Evolutionary conservation across 2,113 vertebrate species (phyloP), one percentile per base, ranked within the genome.

Genomic region (Sylvietta virens): DNA sequence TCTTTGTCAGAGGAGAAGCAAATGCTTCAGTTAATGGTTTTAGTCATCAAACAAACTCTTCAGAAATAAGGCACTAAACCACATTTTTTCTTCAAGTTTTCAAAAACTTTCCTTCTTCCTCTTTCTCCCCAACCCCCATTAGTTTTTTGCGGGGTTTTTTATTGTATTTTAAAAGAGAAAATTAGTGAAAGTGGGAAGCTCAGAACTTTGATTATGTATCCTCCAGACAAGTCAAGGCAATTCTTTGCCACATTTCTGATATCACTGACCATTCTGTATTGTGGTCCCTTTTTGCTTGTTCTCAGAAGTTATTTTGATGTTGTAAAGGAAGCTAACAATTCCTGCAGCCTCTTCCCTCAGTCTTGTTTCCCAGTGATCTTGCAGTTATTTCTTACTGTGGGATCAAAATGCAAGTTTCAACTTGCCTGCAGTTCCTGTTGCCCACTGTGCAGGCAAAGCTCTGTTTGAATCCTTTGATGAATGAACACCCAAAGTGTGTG

Each of bases 81-180:
- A 9, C 11, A 4, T 53, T 58, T 71, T 71, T 45, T 84, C 39
- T 76, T 72, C 14, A 86, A 37, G 30, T 71, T 76, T 51, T 42
- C 26, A 57, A 76, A 9, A 71, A 27, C 14, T 45, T 33, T 22
- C 2, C 2, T 47, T 67, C 27, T 48, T 60, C n/a, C 15, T 35
- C 37, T 44, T 71, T 40, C 6, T 35, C 7, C 15, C 5, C 12
- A 54, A 3, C 2, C 5, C 13, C 15, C 4, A 2, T 19, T 14
- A 28, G 9, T 24, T 40, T 47, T n/a, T 7, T n/a, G n/a, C n/a
- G n/a, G 22, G 7, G 0, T 1, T 16, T 19, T 22, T 18, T 2
- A 28, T 35, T 62, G 33, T 33, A 23, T 57, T 53, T 67, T 60
- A 23, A 39, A 67, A 84, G 45, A 33, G 22, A 22, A 85, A 61